Evolutionary conservation across 2,113 vertebrate genomes (phyloP), one percentile per base, ranked within the genome.

Genomic region (Eptatretus burgeri): DNA sequence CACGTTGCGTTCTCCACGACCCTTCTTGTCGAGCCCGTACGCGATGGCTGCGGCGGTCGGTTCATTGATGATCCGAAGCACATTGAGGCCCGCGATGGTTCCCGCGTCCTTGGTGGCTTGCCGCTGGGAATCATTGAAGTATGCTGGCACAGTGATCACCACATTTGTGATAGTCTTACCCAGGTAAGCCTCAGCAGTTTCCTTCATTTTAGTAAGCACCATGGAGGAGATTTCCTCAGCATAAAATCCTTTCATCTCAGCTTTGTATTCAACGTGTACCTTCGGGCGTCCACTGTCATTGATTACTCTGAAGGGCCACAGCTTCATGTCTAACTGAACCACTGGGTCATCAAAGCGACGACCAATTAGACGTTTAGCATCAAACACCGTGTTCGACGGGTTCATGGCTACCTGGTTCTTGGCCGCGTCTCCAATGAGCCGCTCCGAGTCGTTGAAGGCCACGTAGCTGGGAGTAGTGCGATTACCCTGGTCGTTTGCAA

Each of bases 41-140:
- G 83, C 87, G 2, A 87, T 89, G 52, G 84, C 87, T 1, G 85
- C 86, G 14, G 85, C 84, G 0, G 84, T 89, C 65, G 84, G 84
- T 70, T 91, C 83, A 0, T 91, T 91, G 71, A 89, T 88, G 70
- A 85, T 88, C 16, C 84, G 77, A 69, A 89, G 76, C 52, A 84
- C 79, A 1, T 91, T 88, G 66, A 91, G 79, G 64, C 82, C 85
- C 11, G 82, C 79, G 67, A 93, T 94, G 65, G 81, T 80, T 10
- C 83, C 82, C 0, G 84, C 84, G 1, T 93, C 86, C 63, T 88
- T 88, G 66, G 84, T 93, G 62, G 84, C 86, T 71, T 93, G 84
- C 64, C 86, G 80, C 73, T 93, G 86, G 1, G 83, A 91, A 69
- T 93, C 86, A 2, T 86, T 93, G 71, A 93, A 91, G 68, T 93